Evolutionary conservation across 2,888 invertebrate genomes (phyloP).

Genomic region (Acleris literana): DNA sequence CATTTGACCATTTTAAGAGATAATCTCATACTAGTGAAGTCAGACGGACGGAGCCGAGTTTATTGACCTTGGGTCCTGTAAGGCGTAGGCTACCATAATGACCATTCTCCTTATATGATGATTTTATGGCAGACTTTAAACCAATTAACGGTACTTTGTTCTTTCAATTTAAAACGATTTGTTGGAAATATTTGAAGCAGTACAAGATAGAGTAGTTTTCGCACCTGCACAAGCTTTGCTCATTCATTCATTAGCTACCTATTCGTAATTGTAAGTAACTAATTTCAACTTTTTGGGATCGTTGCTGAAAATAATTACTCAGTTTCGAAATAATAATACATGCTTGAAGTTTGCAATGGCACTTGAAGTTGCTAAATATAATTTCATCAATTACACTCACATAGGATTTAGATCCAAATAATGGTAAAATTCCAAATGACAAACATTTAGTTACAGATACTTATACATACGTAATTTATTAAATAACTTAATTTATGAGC

Average conservation of each 20-base stretch:
- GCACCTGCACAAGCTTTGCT: background rate
- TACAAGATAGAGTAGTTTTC: background rate
- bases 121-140: conserved; percentile 42
- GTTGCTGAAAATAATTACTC: conserved; percentile 1
- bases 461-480: conserved; percentile 11
- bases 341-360: conserved; percentile 23
- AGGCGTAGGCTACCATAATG: conserved; percentile 36
- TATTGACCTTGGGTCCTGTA: conserved; percentile 52
- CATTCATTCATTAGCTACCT: no score
- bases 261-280: no score
- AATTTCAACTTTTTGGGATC: conserved; percentile 2
- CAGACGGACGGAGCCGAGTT: conserved; percentile 47
- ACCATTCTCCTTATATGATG: conserved; percentile 41
- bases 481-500: conserved; percentile 36
- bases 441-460: no score
- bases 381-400: no score
- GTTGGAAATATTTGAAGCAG: background rate
- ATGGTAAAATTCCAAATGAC: no score
- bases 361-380: conserved; percentile 14
- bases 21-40: conserved; percentile 25
- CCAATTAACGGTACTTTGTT: conserved; percentile 45
- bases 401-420: no score
- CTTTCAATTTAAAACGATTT: background rate
- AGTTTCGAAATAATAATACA: conserved; percentile 1
- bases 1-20: conserved; percentile 25